Percentiles rank a stretch among this genome's conserved stretches.
Evolutionary conservation across 2,797 vertebrate species (phyloP).

Genomic region (Vireo griseus): DNA sequence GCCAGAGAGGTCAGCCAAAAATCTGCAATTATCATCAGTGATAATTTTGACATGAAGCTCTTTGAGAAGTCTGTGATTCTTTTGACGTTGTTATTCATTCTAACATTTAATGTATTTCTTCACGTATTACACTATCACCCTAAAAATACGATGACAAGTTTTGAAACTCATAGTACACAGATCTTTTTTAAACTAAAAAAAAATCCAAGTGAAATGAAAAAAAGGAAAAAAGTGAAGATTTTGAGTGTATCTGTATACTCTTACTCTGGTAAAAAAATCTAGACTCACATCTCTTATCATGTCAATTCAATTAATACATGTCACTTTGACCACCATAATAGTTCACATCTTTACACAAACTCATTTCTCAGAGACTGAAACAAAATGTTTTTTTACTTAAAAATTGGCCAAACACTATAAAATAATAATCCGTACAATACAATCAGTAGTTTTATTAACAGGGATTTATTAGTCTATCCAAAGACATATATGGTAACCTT

Average conservation of each 20-base stretch:
- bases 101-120: background rate
- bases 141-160: background rate
- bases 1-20: background rate
- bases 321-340: background rate
- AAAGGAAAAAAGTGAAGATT: background rate
- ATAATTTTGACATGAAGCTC: background rate
- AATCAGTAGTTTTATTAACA: background rate
- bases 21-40: background rate
- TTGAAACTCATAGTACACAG: background rate
- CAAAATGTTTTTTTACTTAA: background rate
- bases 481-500: background rate
- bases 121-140: background rate
- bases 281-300: background rate
- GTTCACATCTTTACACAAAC: background rate
- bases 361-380: background rate
- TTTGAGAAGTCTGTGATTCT: background rate
- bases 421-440: background rate
- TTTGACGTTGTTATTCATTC: background rate
- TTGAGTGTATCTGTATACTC: background rate
- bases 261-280: background rate
- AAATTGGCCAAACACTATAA: background rate
- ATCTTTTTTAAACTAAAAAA: background rate
- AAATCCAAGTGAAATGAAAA: background rate
- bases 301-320: background rate
- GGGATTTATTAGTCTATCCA: background rate